phyloP scores from a whole-genome alignment of 2,797 vertebrate species.

The Peromyscus eremicus region DNA sequence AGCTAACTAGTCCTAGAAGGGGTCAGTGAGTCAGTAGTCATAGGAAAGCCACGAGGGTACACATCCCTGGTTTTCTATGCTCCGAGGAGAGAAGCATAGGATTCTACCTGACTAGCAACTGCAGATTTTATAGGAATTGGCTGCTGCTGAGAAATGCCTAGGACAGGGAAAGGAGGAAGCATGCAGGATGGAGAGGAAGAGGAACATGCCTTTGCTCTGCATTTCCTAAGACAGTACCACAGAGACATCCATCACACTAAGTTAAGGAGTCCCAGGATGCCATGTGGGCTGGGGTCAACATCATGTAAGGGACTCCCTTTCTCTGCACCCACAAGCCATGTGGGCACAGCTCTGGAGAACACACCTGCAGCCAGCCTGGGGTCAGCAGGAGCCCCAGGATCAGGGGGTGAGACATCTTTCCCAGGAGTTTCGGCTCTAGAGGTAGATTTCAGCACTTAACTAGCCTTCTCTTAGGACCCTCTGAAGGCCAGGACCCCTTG shows the following conservation, averaged over 20 bases:
- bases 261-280: not conserved
- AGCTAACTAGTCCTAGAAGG: not conserved
- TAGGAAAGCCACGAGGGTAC: fast-evolving
- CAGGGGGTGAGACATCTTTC: too few species aligned
- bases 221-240: not conserved
- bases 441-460: too few species aligned
- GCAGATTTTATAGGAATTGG: not conserved
- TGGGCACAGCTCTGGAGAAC: not conserved
- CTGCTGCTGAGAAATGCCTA: not conserved
- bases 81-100: not conserved
- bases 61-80: not conserved
- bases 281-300: not conserved
- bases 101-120: not conserved
- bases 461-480: not conserved
- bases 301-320: not conserved
- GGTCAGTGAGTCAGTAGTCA: not conserved
- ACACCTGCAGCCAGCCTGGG: not conserved
- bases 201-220: not conserved
- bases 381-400: too few species aligned
- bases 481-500: not conserved
- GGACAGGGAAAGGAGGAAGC: not conserved
- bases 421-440: not conserved
- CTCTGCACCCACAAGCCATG: not conserved
- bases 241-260: not conserved
- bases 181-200: too few species aligned